These are phyloP conservation scores for Bradypodion pumilum DNA, from an alignment of 2,797 vertebrate species.

Conservation along the genomic window DNA sequence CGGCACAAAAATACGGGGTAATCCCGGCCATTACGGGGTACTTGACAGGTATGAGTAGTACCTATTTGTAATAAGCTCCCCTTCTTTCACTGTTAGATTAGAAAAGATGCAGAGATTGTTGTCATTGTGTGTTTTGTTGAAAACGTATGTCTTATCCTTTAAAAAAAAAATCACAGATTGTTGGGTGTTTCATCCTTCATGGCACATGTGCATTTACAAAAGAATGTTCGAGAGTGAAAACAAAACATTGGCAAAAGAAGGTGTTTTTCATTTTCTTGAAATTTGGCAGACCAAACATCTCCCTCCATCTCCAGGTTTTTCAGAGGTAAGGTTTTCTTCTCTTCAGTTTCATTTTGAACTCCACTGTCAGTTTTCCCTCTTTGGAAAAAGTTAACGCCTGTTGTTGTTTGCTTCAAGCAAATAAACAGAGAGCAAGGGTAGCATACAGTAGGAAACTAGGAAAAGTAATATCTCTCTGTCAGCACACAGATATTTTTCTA, in stretches of 20 bases:
- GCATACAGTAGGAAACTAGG: neutral
- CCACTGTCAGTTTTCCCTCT: neutral
- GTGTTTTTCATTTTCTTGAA: conserved; percentile 88
- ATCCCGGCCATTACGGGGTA: too few relatives aligned
- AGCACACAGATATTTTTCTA: neutral
- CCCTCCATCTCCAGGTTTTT: conserved; percentile 79
- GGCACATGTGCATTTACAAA: conserved; percentile 92
- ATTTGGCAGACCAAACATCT: conserved; percentile 79
- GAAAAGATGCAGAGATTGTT: neutral
- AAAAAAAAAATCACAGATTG: conserved; percentile 70
- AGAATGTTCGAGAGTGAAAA: conserved; percentile 97
- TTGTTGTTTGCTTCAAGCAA: neutral
- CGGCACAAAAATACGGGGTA: too few relatives aligned
- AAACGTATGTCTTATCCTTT: neutral
- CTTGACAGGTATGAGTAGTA: too few relatives aligned
- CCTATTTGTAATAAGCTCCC: neutral
- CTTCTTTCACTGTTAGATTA: neutral
- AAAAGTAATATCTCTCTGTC: neutral
- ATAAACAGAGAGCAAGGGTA: neutral
- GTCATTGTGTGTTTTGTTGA: conserved; percentile 2
- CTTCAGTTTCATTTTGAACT: neutral
- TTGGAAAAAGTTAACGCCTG: neutral
- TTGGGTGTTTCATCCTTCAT: conserved; percentile 87
- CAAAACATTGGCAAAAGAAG: conserved; percentile 89
- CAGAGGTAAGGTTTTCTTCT: conserved; percentile 78